phyloP scores from a whole-genome alignment of 1,140 invertebrate species.

The Trichonephila inaurata region DNA sequence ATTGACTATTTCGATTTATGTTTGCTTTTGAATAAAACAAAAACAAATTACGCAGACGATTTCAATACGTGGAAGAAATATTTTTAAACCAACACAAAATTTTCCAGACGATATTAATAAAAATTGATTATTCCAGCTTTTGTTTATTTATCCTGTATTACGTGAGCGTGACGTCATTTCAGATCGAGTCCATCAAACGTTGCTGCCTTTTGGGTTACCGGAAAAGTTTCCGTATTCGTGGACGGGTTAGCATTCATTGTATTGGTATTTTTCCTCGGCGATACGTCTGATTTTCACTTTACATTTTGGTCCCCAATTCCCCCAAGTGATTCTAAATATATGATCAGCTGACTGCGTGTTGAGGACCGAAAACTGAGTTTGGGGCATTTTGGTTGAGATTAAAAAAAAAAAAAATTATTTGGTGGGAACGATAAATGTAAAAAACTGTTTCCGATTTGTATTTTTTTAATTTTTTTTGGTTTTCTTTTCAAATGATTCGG shows the following conservation, averaged over 20 bases:
- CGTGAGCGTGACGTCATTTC: not conserved
- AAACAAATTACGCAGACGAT: too few relatives aligned
- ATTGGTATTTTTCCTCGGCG: not conserved
- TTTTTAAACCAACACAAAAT: too few relatives aligned
- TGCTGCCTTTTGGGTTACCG: not conserved
- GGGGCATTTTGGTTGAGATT: not conserved
- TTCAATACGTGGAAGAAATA: too few relatives aligned
- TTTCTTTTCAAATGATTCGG: too few relatives aligned
- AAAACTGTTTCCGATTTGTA: too few relatives aligned
- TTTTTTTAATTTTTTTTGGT: too few relatives aligned
- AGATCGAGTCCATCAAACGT: not conserved
- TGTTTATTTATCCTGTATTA: not conserved
- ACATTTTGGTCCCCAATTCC: too few relatives aligned
- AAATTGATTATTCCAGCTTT: not conserved
- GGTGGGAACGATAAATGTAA: not conserved
- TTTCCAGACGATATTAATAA: not conserved
- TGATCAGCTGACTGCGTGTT: not conserved
- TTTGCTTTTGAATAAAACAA: too few relatives aligned
- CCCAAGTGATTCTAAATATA: conserved; percentile 15
- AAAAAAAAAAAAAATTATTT: not conserved
- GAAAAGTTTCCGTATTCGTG: not conserved
- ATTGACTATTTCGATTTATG: too few relatives aligned
- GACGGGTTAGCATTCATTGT: not conserved
- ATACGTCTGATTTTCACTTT: not conserved
- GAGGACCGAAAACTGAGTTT: too few relatives aligned